A percentile compares a stretch with the other conserved stretches of the same genome.
Conservation (phyloP, 2,888 invertebrate genomes). For the Plebejus argus region DNA sequence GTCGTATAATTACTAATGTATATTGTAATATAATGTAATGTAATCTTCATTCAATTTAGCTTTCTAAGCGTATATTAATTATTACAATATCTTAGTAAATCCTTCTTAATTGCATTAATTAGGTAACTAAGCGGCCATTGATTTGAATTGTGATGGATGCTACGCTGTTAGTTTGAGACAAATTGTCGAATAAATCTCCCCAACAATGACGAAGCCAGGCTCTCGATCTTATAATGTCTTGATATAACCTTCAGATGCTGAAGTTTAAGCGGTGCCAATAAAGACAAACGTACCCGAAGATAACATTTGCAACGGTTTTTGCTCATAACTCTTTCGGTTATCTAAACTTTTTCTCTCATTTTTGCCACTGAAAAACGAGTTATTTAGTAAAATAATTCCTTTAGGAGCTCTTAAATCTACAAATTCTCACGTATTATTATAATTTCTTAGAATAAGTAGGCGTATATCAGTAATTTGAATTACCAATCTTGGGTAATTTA, state of each 20-base stretch:
- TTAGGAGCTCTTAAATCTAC: not conserved
- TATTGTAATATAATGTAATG: not conserved
- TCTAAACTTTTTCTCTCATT: not conserved
- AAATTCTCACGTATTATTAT: not conserved
- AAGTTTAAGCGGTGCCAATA: conserved; percentile 6
- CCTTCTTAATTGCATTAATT: not conserved
- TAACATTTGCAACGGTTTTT: conserved; percentile 22
- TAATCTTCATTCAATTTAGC: conserved; percentile 10
- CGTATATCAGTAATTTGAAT: not conserved
- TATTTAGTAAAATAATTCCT: not conserved
- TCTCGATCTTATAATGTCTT: not conserved
- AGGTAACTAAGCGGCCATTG: not conserved
- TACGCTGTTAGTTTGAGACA: not conserved
- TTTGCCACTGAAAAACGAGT: not conserved
- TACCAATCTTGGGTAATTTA: not conserved
- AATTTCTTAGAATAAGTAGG: not conserved
- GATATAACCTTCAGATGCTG: conserved; percentile 5
- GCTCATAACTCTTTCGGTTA: not conserved
- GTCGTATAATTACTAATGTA: not conserved
- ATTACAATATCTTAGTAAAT: conserved; percentile 11
- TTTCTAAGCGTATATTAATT: conserved; percentile 1
- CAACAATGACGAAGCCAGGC: not conserved
- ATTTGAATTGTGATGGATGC: not conserved
- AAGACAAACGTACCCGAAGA: conserved; percentile 1
- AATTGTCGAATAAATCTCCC: conserved; percentile 4